These are phyloP conservation scores for Epizoanthus stellaris DNA, from an alignment of 92 coral and sea anemone genomes.

Conservation along the genomic window DNA sequence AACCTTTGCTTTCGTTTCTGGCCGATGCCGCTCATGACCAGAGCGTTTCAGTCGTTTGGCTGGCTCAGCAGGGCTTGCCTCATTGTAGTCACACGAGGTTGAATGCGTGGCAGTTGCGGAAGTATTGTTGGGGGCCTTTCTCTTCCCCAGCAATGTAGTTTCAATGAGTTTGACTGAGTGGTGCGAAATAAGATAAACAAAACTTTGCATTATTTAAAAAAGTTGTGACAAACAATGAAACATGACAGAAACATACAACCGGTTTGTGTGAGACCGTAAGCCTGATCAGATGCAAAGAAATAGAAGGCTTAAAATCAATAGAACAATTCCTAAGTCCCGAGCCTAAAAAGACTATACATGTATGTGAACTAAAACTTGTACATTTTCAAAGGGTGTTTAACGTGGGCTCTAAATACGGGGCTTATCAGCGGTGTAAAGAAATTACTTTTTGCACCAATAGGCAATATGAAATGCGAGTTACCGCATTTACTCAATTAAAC, in stretches of 20 bases:
- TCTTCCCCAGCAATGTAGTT: conserved; percentile 57
- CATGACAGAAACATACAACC: neutral
- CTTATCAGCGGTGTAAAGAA: neutral
- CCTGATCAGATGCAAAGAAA: neutral
- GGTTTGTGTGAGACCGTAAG: neutral
- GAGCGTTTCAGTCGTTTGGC: too few species aligned
- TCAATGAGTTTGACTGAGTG: conserved; percentile 62
- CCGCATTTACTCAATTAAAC: neutral
- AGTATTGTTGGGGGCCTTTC: conserved; percentile 32
- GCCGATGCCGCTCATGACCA: too few species aligned
- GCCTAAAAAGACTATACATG: neutral
- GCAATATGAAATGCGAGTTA: neutral
- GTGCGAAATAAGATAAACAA: conserved; percentile 19
- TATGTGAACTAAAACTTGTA: neutral
- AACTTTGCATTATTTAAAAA: neutral
- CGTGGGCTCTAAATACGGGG: neutral
- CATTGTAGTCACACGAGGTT: too few species aligned
- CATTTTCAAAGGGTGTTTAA: neutral
- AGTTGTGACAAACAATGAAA: neutral
- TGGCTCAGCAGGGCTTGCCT: too few species aligned
- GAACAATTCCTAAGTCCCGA: neutral
- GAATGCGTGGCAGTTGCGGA: conserved; percentile 7
- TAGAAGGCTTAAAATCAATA: conserved; percentile 7
- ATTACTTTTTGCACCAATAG: neutral
- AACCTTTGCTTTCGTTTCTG: too few species aligned